phyloP scores from a whole-genome alignment of 1,140 invertebrate species.

The Tetragnatha versicolor region DNA sequence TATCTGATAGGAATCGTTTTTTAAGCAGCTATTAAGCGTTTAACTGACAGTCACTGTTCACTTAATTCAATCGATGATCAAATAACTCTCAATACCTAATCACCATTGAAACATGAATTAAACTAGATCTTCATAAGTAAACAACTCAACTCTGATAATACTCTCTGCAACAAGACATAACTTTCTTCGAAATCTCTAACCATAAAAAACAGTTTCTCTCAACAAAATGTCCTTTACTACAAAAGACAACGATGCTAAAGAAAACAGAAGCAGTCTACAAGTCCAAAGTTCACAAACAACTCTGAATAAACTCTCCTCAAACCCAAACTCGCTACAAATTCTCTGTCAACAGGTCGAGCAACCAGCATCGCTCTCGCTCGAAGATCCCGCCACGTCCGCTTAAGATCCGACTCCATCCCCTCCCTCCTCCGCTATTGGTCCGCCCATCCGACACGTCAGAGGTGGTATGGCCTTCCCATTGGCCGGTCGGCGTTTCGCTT shows the following conservation, averaged over 20 bases:
- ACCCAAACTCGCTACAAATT: background rate
- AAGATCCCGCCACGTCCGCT: slow-evolving; percentile 26
- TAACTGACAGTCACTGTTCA: too few species aligned
- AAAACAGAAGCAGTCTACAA: background rate
- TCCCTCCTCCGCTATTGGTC: background rate
- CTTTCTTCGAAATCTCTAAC: too few species aligned
- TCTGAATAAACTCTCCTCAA: background rate
- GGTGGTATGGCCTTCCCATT: background rate
- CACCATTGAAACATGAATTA: too few species aligned
- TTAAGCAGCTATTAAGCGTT: too few species aligned
- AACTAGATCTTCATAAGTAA: too few species aligned
- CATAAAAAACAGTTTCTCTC: too few species aligned
- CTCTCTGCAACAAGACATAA: too few species aligned
- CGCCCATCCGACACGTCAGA: background rate
- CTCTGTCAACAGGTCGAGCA: background rate
- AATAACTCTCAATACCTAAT: too few species aligned
- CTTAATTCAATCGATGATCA: too few species aligned
- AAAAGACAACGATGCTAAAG: background rate
- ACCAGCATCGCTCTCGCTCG: background rate
- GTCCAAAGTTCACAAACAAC: background rate
- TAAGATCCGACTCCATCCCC: background rate
- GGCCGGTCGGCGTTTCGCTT: background rate
- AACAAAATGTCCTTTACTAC: too few species aligned
- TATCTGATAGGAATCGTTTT: too few species aligned
- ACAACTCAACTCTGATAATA: too few species aligned